Evolutionary conservation across 2,113 vertebrate species (phyloP).

Genomic region (Struthio camelus): DNA sequence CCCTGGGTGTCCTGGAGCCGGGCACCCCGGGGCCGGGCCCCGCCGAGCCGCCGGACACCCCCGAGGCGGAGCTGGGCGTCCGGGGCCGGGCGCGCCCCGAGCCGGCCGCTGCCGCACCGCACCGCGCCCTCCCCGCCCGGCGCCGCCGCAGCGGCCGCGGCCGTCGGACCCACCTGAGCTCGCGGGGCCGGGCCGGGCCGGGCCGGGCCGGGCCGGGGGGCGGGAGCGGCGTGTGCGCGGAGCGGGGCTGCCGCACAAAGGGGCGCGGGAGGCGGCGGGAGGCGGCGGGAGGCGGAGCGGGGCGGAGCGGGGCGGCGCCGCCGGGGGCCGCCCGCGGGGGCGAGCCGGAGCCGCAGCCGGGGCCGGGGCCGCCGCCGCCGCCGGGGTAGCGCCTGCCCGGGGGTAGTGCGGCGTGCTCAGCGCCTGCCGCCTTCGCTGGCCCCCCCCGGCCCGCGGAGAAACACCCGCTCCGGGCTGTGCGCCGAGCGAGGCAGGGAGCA

Average conservation of each 20-base stretch:
- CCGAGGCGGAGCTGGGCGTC: background rate
- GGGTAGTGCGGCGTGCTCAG: background rate
- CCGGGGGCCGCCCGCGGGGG: background rate
- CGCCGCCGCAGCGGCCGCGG: background rate
- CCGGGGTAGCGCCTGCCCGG: too few relatives aligned
- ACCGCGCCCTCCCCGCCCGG: background rate
- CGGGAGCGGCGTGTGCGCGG: background rate
- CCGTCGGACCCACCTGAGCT: background rate
- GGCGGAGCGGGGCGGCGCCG: background rate
- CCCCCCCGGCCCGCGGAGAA: background rate
- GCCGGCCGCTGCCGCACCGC: background rate
- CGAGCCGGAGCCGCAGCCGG: background rate
- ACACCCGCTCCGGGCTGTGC: rapidly evolving
- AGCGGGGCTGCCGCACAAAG: background rate
- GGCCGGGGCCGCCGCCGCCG: too few relatives aligned
- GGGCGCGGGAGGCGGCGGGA: background rate
- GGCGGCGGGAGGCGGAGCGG: background rate
- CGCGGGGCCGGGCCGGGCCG: background rate
- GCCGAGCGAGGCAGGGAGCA: background rate
- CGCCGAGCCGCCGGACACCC: background rate
- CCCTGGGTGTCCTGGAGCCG: background rate
- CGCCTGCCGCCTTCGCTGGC: rapidly evolving
- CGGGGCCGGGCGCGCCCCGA: background rate
- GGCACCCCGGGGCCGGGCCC: background rate
- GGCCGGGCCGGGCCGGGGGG: background rate